A percentile compares a stretch with the other conserved stretches of the same genome.
Evolutionary conservation across 2,113 vertebrate species (phyloP).

Genomic region (Centrocercus urophasianus): DNA sequence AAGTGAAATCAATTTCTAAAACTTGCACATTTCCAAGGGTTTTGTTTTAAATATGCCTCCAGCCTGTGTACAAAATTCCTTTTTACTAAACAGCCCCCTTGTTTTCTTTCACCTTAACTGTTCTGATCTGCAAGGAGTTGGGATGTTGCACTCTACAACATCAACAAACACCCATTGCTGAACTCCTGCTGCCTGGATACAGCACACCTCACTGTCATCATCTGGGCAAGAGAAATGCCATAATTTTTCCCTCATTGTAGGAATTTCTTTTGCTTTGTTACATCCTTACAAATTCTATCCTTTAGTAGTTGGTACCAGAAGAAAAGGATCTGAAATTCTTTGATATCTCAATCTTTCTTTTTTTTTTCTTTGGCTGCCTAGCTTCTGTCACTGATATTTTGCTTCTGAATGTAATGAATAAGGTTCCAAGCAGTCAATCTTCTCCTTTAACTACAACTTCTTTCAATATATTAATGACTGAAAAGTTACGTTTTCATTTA

Average conservation of each 20-base stretch:
- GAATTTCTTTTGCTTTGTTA: neutral
- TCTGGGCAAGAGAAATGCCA: neutral
- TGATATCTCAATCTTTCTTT: conserved; percentile 33
- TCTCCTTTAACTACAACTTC: neutral
- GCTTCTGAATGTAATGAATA: conserved; percentile 41
- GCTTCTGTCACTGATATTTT: conserved; percentile 34
- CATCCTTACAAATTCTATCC: neutral
- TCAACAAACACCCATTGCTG: accelerated
- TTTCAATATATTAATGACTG: neutral
- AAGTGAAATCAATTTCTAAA: neutral
- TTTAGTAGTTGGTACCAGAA: neutral
- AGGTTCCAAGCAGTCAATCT: conserved; percentile 20
- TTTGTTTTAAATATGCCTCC: neutral
- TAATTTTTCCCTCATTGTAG: neutral
- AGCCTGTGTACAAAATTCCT: neutral
- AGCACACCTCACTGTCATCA: accelerated
- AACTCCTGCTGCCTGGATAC: accelerated
- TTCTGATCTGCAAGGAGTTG: neutral
- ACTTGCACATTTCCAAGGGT: neutral
- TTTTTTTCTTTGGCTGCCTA: neutral
- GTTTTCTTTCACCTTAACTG: neutral
- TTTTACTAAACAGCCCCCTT: neutral
- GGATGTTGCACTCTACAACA: neutral
- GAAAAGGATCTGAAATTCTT: neutral
- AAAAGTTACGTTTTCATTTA: conserved; percentile 47